Evolutionary conservation across 2,888 invertebrate species (phyloP).

Genomic region (Cenopis cana): DNA sequence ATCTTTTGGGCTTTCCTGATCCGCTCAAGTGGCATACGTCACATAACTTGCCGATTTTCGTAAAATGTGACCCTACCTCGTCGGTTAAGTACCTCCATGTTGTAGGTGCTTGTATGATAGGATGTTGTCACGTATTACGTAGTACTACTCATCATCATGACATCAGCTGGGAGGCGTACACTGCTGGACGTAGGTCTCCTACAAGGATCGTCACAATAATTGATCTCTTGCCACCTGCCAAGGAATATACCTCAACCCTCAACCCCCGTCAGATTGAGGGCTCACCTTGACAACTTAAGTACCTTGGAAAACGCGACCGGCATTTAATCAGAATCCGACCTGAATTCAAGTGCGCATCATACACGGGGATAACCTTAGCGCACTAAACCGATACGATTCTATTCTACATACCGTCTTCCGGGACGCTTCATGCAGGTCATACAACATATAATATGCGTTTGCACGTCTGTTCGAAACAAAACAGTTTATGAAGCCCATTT

Average conservation of each 20-base stretch:
- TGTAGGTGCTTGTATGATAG: too few relatives aligned
- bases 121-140: too few relatives aligned
- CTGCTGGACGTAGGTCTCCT: too few relatives aligned
- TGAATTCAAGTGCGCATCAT: too few relatives aligned
- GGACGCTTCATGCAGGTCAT: background rate
- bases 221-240: too few relatives aligned
- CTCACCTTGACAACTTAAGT: background rate
- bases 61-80: too few relatives aligned
- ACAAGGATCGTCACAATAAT: too few relatives aligned
- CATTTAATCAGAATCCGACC: background rate
- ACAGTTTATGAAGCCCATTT: conserved; percentile 4
- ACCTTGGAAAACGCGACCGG: background rate
- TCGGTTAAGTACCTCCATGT: too few relatives aligned
- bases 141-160: too few relatives aligned
- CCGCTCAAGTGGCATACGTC: too few relatives aligned
- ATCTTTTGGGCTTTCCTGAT: background rate
- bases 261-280: background rate
- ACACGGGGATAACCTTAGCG: background rate
- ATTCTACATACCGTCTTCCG: background rate
- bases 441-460: background rate
- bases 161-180: too few relatives aligned
- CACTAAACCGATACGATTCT: background rate
- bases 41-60: background rate
- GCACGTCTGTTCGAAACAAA: background rate
- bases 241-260: background rate